These are phyloP conservation scores for Melanotaenia trifasciata DNA, from an alignment of 2,797 vertebrate genomes.

Conservation along the genomic window DNA sequence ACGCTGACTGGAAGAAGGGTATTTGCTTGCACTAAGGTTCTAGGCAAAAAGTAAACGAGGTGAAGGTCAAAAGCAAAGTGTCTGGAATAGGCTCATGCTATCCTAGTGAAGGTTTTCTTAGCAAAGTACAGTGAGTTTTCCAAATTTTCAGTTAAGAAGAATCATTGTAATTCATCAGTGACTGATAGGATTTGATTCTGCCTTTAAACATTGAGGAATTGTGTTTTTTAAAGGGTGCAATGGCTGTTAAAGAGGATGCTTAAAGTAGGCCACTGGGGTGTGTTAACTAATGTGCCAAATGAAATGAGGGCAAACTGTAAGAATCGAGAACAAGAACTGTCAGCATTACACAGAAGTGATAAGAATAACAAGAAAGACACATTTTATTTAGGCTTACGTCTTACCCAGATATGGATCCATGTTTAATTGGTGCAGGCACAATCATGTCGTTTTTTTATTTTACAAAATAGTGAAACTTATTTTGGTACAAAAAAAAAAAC, in stretches of 20 bases:
- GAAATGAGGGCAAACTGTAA: conserved; percentile 74
- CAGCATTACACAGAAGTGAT: conserved; percentile 36
- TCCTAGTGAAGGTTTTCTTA: conserved; percentile 27
- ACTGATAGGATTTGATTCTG: conserved; percentile 36
- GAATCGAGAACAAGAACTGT: conserved; percentile 58
- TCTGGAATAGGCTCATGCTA: conserved; percentile 24
- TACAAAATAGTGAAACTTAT: not conserved
- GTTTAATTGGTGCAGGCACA: conserved; percentile 8
- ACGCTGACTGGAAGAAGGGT: conserved; percentile 58
- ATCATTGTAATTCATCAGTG: conserved; percentile 15
- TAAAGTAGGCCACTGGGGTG: conserved; percentile 75
- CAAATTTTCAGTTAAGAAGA: conserved; percentile 19
- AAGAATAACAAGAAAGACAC: conserved; percentile 10
- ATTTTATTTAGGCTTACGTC: not conserved
- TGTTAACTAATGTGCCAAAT: conserved; percentile 60
- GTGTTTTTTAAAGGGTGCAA: conserved; percentile 22
- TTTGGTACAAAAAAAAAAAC: not conserved
- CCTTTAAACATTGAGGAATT: conserved; percentile 37
- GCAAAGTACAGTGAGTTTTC: conserved; percentile 12
- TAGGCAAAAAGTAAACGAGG: conserved; percentile 44
- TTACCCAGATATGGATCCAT: conserved; percentile 5
- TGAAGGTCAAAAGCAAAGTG: conserved; percentile 51
- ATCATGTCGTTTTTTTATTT: not conserved
- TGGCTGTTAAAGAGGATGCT: conserved; percentile 29
- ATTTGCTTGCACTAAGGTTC: conserved; percentile 60